A percentile compares a stretch with the other conserved stretches of the same genome.
phyloP scores from a whole-genome alignment of 1,140 invertebrate species.

The honey bee (Apis mellifera) region DNA sequence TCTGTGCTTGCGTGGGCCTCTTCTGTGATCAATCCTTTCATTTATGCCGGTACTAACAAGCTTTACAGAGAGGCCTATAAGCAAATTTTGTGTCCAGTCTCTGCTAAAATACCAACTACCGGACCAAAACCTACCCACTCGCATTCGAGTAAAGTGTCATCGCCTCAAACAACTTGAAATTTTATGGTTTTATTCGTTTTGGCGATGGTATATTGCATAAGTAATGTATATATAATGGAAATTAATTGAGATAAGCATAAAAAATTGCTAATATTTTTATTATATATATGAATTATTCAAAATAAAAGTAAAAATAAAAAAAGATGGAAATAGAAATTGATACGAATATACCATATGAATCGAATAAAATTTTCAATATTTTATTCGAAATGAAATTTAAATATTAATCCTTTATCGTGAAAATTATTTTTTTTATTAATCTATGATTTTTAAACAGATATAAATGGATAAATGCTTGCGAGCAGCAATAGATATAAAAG shows the following conservation, averaged over 20 bases:
- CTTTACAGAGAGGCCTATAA: slow-evolving; percentile 90
- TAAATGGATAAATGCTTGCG: not conserved
- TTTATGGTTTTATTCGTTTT: not conserved
- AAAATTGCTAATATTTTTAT: not conserved
- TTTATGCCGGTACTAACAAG: slow-evolving; percentile 92
- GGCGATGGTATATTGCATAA: not conserved
- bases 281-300: not conserved
- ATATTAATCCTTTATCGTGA: not conserved
- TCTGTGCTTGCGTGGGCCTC: slow-evolving; percentile 93
- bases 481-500: not conserved
- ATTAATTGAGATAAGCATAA: not conserved
- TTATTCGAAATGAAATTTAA: not conserved
- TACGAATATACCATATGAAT: no score
- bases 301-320: not conserved
- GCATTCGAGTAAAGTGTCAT: slow-evolving; percentile 77
- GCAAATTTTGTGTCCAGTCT: slow-evolving; percentile 83
- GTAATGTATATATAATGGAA: no score
- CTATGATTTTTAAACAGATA: not conserved
- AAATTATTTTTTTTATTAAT: not conserved
- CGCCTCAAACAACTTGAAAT: slow-evolving; percentile 61
- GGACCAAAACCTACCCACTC: slow-evolving; percentile 66
- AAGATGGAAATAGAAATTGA: not conserved
- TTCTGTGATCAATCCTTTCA: slow-evolving; percentile 92
- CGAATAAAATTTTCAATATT: not conserved
- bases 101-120: slow-evolving; percentile 54